Evolutionary conservation across 2,797 vertebrate genomes (phyloP).

Genomic region (Enteromius fasciolatus): DNA sequence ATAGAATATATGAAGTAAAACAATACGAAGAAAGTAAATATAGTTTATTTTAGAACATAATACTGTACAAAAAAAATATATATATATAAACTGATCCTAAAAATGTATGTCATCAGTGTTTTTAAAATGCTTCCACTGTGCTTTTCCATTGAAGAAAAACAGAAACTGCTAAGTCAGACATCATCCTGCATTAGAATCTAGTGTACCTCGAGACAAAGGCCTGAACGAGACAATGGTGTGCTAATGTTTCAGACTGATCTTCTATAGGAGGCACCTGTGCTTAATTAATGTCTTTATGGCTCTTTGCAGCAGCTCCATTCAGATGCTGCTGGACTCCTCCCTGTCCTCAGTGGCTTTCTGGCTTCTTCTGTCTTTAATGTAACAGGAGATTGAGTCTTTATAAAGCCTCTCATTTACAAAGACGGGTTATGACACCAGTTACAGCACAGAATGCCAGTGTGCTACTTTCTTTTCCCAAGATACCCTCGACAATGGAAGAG

Average conservation of each 20-base stretch:
- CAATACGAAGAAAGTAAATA: background rate
- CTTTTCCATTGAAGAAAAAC: background rate
- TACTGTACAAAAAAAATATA: background rate
- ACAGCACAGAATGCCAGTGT: constrained; percentile 73
- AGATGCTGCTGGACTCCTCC: background rate
- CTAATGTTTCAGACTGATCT: background rate
- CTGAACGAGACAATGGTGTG: constrained; percentile 4
- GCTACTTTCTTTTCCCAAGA: constrained; percentile 66
- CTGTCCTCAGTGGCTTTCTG: constrained; percentile 21
- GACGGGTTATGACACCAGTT: constrained; percentile 31
- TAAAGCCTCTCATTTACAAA: constrained; percentile 26
- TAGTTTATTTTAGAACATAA: background rate
- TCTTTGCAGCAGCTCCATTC: constrained; percentile 15
- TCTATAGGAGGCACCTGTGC: background rate
- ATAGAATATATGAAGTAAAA: background rate
- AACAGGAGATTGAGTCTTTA: constrained; percentile 36
- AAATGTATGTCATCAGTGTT: background rate
- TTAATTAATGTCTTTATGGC: constrained; percentile 26
- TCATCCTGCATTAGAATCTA: background rate
- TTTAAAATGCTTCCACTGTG: background rate
- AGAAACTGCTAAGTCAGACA: background rate
- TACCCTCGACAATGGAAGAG: constrained; percentile 64
- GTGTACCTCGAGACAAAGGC: background rate
- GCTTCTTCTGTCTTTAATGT: constrained; percentile 33
- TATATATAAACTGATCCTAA: background rate